These are phyloP conservation scores for Drosophila meridiana DNA, from an alignment of 2,888 invertebrate genomes.

Conservation along the genomic window DNA sequence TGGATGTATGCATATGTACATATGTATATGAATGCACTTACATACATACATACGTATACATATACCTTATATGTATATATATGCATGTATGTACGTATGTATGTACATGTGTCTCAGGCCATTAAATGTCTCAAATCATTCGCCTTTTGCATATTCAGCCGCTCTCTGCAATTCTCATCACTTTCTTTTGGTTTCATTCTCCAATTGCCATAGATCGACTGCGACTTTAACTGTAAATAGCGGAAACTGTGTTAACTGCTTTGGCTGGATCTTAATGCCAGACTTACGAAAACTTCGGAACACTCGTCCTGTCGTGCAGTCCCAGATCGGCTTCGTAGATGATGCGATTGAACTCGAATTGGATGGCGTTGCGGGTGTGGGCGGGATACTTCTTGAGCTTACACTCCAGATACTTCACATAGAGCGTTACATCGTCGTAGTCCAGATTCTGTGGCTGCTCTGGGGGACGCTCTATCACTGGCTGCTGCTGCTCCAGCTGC, in stretches of 20 bases:
- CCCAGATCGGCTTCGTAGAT: constrained; percentile 32
- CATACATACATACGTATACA: neutral
- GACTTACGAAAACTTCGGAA: constrained; percentile 1
- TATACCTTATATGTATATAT: no score
- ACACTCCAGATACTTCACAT: constrained; percentile 14
- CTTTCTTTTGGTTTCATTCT: no score
- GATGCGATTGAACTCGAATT: constrained; percentile 29
- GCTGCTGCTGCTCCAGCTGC: neutral
- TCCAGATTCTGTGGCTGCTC: neutral
- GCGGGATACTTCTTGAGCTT: constrained; percentile 24
- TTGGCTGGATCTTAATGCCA: neutral
- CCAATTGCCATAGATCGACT: neutral
- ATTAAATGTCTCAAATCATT: no score
- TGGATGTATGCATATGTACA: neutral
- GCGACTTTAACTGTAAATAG: neutral
- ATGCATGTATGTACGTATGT: no score
- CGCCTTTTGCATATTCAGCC: no score
- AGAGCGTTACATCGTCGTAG: constrained; percentile 15
- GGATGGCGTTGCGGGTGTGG: constrained; percentile 8
- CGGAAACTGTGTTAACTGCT: neutral
- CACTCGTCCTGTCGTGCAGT: neutral
- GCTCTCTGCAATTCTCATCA: neutral
- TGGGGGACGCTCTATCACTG: no score
- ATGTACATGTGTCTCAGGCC: no score
- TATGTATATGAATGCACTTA: neutral